Percentiles rank a stretch among this genome's conserved stretches.
These are phyloP conservation scores for Schizotus pectinicornis DNA, from an alignment of 2,888 invertebrate genomes.

Conservation along the genomic window DNA sequence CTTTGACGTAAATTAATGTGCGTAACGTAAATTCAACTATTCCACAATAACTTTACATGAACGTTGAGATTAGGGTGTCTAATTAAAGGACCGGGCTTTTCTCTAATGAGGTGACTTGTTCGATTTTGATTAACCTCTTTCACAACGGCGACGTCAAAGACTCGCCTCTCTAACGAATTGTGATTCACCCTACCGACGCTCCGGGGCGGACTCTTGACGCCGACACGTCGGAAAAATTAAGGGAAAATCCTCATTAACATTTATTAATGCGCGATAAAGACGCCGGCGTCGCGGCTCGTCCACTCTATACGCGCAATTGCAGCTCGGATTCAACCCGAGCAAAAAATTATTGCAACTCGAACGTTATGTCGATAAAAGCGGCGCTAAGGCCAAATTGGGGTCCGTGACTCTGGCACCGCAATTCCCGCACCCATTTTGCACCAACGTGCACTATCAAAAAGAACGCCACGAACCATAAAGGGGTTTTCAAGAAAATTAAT, in stretches of 20 bases:
- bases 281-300: neutral
- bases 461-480: no score
- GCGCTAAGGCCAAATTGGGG: no score
- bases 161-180: neutral
- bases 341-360: no score
- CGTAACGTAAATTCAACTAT: conserved; percentile 60
- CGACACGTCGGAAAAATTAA: neutral
- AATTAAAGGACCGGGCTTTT: conserved; percentile 47
- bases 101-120: conserved; percentile 51
- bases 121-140: conserved; percentile 52
- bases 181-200: no score
- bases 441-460: no score
- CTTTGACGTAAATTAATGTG: conserved; percentile 61
- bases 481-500: no score
- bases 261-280: conserved; percentile 10
- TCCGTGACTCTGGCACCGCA: no score
- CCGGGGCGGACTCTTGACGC: no score
- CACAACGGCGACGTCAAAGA: conserved; percentile 19
- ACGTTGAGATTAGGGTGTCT: conserved; percentile 50
- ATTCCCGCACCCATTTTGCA: no score
- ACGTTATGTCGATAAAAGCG: no score
- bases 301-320: no score
- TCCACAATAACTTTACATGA: conserved; percentile 57
- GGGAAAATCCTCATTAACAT: conserved; percentile 22
- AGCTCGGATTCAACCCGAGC: no score